Evolutionary conservation across 1,140 invertebrate genomes (phyloP).

Genomic region (Drosophila orosa): DNA sequence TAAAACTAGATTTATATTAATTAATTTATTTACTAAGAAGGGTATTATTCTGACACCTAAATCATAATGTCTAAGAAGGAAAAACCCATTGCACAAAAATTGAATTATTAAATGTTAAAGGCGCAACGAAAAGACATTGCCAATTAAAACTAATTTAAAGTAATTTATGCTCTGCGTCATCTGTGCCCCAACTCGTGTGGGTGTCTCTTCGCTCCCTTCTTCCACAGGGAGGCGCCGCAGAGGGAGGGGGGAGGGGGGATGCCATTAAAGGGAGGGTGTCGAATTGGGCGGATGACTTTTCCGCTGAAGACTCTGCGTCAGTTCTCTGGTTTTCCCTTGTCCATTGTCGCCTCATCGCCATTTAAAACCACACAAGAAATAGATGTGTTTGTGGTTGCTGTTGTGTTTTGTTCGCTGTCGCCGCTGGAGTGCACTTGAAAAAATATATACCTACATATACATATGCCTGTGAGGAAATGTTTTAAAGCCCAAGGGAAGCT

Average conservation of each 20-base stretch:
- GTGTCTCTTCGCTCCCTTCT: constrained; percentile 21
- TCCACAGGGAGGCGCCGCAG: too few species aligned
- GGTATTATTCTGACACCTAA: not conserved
- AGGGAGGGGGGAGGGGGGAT: constrained; percentile 11
- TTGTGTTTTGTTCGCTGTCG: constrained; percentile 14
- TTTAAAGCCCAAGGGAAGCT: not conserved
- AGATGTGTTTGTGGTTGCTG: constrained; percentile 9
- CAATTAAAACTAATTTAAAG: constrained; percentile 81
- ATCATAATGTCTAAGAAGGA: not conserved
- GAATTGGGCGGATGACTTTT: constrained; percentile 21
- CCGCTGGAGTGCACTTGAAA: not conserved
- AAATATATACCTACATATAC: not conserved
- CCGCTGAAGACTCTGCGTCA: not conserved
- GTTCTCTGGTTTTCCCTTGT: constrained; percentile 14
- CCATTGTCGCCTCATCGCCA: constrained; percentile 30
- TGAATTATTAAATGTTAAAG: constrained; percentile 61
- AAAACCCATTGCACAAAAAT: constrained; percentile 29
- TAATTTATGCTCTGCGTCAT: constrained; percentile 79
- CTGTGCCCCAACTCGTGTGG: constrained; percentile 37
- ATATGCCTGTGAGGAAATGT: too few species aligned
- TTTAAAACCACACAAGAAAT: constrained; percentile 11
- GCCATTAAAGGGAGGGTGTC: constrained; percentile 16
- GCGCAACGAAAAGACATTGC: constrained; percentile 63
- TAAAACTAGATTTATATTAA: not conserved
- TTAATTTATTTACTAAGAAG: not conserved